A percentile compares a stretch with the other conserved stretches of the same genome.
Conservation (phyloP, 1,140 invertebrate genomes). For the Rhopalosiphum padi region DNA sequence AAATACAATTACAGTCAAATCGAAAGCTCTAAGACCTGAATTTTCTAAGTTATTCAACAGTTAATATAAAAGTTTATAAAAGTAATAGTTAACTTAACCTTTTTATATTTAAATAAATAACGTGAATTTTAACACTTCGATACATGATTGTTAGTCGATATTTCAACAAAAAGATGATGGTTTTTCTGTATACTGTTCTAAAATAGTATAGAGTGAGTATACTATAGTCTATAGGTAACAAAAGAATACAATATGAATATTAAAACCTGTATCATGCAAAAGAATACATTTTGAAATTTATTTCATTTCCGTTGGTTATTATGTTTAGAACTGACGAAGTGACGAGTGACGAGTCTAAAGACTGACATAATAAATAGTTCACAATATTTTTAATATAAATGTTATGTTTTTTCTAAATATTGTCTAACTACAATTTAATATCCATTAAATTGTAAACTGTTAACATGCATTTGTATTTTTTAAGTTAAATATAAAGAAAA, state of each 20-base stretch:
- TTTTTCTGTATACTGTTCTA: background rate
- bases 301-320: background rate
- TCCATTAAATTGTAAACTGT: background rate
- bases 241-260: background rate
- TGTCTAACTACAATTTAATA: background rate
- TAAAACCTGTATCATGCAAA: background rate
- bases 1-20: background rate
- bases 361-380: too few species aligned
- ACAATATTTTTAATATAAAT: too few species aligned
- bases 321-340: background rate
- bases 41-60: background rate
- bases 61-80: background rate
- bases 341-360: too few species aligned
- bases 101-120: background rate
- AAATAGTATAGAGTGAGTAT: background rate
- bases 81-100: background rate
- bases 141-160: background rate
- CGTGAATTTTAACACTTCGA: background rate
- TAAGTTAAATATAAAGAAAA: background rate
- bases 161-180: background rate
- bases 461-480: background rate
- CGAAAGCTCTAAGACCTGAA: background rate
- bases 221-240: background rate
- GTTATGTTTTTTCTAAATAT: too few species aligned
- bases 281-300: background rate